Conservation (phyloP, 2,888 invertebrate species). For the Flexamia atlantica region DNA sequence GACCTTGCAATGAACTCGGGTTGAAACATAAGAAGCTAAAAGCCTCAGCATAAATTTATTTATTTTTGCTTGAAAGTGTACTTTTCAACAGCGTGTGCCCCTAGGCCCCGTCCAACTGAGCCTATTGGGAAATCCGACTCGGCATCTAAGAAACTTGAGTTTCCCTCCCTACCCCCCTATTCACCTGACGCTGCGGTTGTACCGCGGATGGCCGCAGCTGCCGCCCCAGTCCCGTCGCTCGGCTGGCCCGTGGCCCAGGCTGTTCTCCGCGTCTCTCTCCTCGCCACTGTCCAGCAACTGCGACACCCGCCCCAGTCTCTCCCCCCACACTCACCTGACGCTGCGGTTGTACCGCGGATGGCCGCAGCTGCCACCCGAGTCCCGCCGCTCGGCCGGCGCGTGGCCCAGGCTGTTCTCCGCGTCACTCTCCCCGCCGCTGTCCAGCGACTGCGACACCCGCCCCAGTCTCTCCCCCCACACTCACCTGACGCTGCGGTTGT, state of each 20-base stretch:
- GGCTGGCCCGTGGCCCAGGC: slow-evolving; percentile 69
- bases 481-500: slow-evolving; percentile 84
- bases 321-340: slow-evolving; percentile 74
- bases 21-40: no score
- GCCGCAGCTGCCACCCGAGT: slow-evolving; percentile 71
- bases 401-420: slow-evolving; percentile 73
- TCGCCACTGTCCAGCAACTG: slow-evolving; percentile 76
- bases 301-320: slow-evolving; percentile 73
- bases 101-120: no score
- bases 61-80: no score
- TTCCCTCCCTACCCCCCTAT: no score
- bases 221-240: slow-evolving; percentile 71
- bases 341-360: slow-evolving; percentile 84
- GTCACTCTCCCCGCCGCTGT: slow-evolving; percentile 76
- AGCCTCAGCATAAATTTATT: no score
- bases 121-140: no score
- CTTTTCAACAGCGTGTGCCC: no score
- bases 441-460: slow-evolving; percentile 75
- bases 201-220: slow-evolving; percentile 75
- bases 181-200: slow-evolving; percentile 84
- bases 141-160: no score
- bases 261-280: slow-evolving; percentile 75
- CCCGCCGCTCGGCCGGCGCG: slow-evolving; percentile 63
- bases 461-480: slow-evolving; percentile 72
- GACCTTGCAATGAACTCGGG: no score